Evolutionary conservation across 2,797 vertebrate genomes (phyloP), one percentile per base, ranked within the genome.

Genomic region (Sebastes matsubarae): DNA sequence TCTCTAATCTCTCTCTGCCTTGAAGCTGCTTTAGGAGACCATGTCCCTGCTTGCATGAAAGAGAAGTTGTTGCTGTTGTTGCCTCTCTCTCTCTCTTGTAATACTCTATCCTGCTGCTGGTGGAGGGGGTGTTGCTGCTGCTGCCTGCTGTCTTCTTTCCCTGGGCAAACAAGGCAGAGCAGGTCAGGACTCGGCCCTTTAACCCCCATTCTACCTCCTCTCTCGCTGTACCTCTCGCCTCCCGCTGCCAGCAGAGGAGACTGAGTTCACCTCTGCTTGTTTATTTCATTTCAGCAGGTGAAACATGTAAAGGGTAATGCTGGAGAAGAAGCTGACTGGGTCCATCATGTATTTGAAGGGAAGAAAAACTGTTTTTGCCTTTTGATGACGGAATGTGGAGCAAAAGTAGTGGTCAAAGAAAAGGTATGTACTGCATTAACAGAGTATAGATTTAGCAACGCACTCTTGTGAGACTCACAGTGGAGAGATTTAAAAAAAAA

Each of bases 1-100:
- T 52, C 88, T 91, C 83, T 93, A 93, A 95, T 94, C 89, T 91
- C 89, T 77, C 76, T 88, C 81, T 91, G 90, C 93, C 90, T 92
- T 88, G 72, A 88, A 92, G 90, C 87, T 77, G 83, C 89, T 88
- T 81, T 66, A 64, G 69, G 83, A 83, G 86, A 84, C 92, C 86
- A 24, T 85, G 90, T 90, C 91, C 73, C 81, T 92, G 90, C 92
- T 82, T 88, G 93, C 86, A 88, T 89, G 81, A 87, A 86, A 85
- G 82, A 81, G 80, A 79, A 75, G 76, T 46, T 72, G 70, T 46
- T 72, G 70, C 81, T 52, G 77, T 72, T 73, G 75, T 72, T 84
- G 79, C 73, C 60, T 30, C 60, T 42, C 38, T 36, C 61, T 38
- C 63, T 76, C 69, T 81, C 77, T 71, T 32, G 71, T 83, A 76